Base-by-base conservation (phyloP, 2,797 vertebrate genomes). In the Notolabrus celidotus region DNA sequence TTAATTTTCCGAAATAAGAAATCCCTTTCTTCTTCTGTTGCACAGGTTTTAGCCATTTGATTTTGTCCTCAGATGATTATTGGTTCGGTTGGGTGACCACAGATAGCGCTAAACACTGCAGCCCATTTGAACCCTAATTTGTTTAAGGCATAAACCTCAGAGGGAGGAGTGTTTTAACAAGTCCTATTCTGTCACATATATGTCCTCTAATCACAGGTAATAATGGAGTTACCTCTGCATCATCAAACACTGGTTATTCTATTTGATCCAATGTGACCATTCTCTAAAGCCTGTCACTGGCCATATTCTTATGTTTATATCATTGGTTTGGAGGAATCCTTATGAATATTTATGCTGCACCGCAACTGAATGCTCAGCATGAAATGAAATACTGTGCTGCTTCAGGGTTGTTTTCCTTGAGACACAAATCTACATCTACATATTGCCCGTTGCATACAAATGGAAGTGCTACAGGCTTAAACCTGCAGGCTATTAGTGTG, bases 301-400 rank as follows among this genome's bases (percentile, higher is more conserved):
- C 65, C 84, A 89, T 90, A 88, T 87, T 89, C 82, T 82, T 86
- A 84, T 92, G 92, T 93, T 93, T 92, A 89, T 92, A 90, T 91
- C 85, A 89, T 68, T 74, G 63, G 65, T 88, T 89, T 62, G 78
- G 67, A 83, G 67, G 65, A 84, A 79, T 82, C 64, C 63, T 88
- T 89, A 89, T 93, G 88, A 87, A 93, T 93, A 91, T 93, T 86
- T 87, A 93, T 91, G 85, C 20, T 31, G 56, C 56, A 49, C 56
- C 86, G 77, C 79, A 80, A 86, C 79, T 88, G 80, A 88, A 87
- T 80, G 73, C 86, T 87, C 81, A 87, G 77, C 87, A 83, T 86
- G 87, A 86, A 85, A 92, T 90, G 86, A 86, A 92, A 88, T 79
- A 86, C 77, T 79, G 83, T 65, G 33, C 85, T 85, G 79, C 86